phyloP scores from a whole-genome alignment of 2,797 vertebrate genomes.

The Mus caroli region DNA sequence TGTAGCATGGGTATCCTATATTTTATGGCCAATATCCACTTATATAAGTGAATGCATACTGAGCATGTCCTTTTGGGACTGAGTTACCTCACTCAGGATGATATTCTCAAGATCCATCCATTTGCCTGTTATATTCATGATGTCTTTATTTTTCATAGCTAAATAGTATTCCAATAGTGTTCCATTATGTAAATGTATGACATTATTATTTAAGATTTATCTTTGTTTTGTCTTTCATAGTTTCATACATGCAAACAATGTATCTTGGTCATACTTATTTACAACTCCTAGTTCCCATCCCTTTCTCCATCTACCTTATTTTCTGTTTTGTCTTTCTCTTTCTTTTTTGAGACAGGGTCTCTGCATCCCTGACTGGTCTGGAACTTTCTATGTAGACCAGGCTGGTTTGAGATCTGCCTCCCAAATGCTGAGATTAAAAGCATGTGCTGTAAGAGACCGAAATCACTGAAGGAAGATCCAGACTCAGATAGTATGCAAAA shows the following conservation, averaged over 20 bases:
- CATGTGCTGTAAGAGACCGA: not conserved
- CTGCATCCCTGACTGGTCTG: not conserved
- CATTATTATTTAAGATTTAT: not conserved
- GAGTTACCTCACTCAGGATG: not conserved
- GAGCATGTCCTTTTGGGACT: not conserved
- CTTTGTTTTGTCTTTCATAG: not conserved
- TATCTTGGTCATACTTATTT: not conserved
- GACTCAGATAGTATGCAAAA: not conserved
- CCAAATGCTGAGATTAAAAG: not conserved
- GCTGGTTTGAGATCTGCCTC: not conserved
- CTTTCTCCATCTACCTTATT: not conserved
- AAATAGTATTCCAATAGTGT: not conserved
- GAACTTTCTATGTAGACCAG: not conserved
- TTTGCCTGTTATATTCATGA: not conserved
- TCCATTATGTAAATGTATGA: not conserved
- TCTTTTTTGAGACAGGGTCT: not conserved
- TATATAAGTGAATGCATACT: not conserved
- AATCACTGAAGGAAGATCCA: not conserved
- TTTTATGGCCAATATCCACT: not conserved
- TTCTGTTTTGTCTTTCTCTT: not conserved
- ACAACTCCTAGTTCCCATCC: not conserved
- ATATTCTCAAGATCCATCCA: not conserved
- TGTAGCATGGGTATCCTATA: not conserved
- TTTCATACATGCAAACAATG: not conserved
- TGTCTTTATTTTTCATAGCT: not conserved